Conservation (phyloP, 2,888 invertebrate genomes). For the Aleiodes alternator region DNA sequence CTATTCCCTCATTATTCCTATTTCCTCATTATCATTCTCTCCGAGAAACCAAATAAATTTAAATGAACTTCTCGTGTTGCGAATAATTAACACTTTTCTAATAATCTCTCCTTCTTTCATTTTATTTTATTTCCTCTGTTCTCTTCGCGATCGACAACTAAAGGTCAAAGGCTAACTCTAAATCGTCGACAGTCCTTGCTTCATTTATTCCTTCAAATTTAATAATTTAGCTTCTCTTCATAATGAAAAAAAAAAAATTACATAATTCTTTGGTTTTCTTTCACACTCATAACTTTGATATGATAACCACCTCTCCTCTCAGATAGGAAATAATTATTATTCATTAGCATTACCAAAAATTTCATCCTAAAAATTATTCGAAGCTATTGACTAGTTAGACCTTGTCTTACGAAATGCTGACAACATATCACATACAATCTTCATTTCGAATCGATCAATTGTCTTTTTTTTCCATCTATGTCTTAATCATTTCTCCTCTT, state of each 20-base stretch:
- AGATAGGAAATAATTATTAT: slow-evolving; percentile 63
- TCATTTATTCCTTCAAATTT: not conserved
- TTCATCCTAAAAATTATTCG: slow-evolving; percentile 59
- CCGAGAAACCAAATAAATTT: no score
- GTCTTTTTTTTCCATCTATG: slow-evolving; percentile 3
- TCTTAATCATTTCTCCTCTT: not conserved
- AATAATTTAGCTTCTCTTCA: not conserved
- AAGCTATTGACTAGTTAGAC: slow-evolving; percentile 60
- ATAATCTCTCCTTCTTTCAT: slow-evolving; percentile 29
- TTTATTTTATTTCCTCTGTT: not conserved
- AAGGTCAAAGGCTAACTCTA: not conserved
- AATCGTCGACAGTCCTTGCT: slow-evolving; percentile 24
- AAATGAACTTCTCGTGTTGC: no score
- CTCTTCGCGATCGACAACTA: not conserved
- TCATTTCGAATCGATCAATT: slow-evolving; percentile 10
- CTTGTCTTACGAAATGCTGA: slow-evolving; percentile 49
- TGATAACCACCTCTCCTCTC: slow-evolving; percentile 46
- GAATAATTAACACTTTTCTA: slow-evolving; percentile 1
- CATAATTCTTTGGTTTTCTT: slow-evolving; percentile 3
- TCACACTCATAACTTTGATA: slow-evolving; percentile 36
- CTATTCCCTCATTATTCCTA: no score
- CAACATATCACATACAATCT: slow-evolving; percentile 38
- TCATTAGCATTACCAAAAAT: slow-evolving; percentile 6
- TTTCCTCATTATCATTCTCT: no score
- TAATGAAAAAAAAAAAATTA: not conserved